Evolutionary conservation across 2,888 invertebrate genomes (phyloP), one percentile per base, ranked within the genome.

Genomic region (Eustalomyia histrio): DNA sequence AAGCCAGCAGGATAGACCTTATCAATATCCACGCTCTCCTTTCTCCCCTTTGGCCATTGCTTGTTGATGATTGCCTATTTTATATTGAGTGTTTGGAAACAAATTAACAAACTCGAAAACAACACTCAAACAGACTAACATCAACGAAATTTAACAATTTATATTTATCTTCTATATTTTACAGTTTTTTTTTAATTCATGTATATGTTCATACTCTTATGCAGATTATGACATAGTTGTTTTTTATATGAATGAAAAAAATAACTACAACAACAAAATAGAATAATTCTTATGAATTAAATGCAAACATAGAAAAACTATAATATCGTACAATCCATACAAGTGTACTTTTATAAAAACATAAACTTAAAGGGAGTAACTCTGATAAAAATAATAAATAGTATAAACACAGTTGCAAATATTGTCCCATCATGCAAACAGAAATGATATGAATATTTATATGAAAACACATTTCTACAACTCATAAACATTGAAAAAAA

Each of bases 281-380:
- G 21, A 29, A 35, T 33, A 6, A 52, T 17, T 50, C 14, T 52
- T 52, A 64, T 53, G 64, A 65, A 53, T 65, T 52, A 65, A 61
- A 47, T 8, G 24, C 14, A 35, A 9, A 52, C 8, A 50, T 50
- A 63, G 63, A 50, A 29, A 50, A 47, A 63, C 16, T 63, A 63
- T 24, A 14, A n/a, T 47, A 4, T n/a, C 43, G 14, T 21, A 21
- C 39, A 16, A 21, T 2, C 43, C 43, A 18, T 21, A 21, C 39
- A 16, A 21, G 8, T n/a, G 29, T 1, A 47, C 4, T 29, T 29
- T 29, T 29, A 50, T 64, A 17, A 50, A 50, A 50, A 60, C 52
- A n/a, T 65, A 33, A 50, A 17, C n/a, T 29, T 6, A 29, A 29
- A 29, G 7, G 7, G 7, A 29, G 7, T 6, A 29, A 24, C 24